Percentiles rank a stretch among this genome's conserved stretches.
Evolutionary conservation across 1,140 invertebrate species (phyloP).

Genomic region (Ylistrum balloti): DNA sequence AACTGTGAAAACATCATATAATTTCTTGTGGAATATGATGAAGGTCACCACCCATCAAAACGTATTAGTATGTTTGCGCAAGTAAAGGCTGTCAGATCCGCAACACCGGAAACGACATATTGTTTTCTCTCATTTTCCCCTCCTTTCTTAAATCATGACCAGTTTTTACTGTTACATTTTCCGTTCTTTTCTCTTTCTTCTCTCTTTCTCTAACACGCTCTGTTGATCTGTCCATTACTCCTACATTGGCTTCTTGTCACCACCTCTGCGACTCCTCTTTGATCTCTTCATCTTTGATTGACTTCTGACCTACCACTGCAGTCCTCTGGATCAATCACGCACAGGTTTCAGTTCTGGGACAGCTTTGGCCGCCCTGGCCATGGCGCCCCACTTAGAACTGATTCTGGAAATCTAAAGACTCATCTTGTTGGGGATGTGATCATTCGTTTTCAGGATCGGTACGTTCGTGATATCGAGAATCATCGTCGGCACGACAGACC

Average conservation of each 20-base stretch:
- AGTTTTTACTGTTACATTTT: constrained; percentile 46
- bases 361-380: constrained; percentile 53
- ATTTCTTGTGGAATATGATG: too few relatives aligned
- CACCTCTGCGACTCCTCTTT: not conserved
- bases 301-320: not conserved
- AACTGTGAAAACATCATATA: too few relatives aligned
- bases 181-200: constrained; percentile 39
- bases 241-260: not conserved
- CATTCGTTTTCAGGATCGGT: constrained; percentile 62
- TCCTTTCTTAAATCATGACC: not conserved
- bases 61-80: too few relatives aligned
- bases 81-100: too few relatives aligned
- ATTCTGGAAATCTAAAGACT: constrained; percentile 59
- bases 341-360: constrained; percentile 23
- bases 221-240: not conserved
- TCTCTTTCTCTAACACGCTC: constrained; percentile 22
- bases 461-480: constrained; percentile 53
- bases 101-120: not conserved
- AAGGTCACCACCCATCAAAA: too few relatives aligned
- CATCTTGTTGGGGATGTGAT: constrained; percentile 52
- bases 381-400: constrained; percentile 56
- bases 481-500: constrained; percentile 49
- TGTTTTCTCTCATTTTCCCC: constrained; percentile 36
- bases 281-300: not conserved
- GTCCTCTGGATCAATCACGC: not conserved